These are phyloP conservation scores for Acanthaster planci DNA, from an alignment of 35 echinoderm and acorn worm species.

Conservation along the genomic window DNA sequence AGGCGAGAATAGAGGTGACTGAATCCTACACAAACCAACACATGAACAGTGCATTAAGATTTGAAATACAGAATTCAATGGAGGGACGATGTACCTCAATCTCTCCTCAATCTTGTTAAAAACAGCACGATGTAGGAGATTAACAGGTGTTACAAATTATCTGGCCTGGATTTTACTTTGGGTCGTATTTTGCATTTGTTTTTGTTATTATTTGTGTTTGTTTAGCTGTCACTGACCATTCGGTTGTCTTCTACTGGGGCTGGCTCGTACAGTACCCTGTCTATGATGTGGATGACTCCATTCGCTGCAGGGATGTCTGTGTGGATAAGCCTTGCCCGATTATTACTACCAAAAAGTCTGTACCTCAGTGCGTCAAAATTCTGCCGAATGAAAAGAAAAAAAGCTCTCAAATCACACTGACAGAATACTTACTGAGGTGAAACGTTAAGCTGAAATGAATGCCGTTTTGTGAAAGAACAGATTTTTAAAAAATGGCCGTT, in stretches of 20 bases:
- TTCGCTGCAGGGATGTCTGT: conserved; percentile 48
- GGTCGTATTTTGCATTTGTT: not conserved
- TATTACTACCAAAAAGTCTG: conserved; percentile 31
- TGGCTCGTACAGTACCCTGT: conserved; percentile 35
- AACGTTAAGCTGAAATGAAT: no score
- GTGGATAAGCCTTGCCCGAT: conserved; percentile 15
- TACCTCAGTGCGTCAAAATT: conserved; percentile 12
- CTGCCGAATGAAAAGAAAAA: not conserved
- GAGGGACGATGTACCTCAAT: no score
- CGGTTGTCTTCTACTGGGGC: not conserved
- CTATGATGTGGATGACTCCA: conserved; percentile 62
- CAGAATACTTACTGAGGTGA: no score
- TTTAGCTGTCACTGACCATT: not conserved
- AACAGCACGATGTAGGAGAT: no score
- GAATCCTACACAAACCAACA: not conserved
- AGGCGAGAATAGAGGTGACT: not conserved
- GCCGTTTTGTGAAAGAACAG: no score
- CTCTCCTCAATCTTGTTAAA: no score
- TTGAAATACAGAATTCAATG: no score
- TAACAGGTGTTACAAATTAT: no score
- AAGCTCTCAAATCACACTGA: no score
- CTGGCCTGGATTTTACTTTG: not conserved
- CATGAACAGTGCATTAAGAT: no score
- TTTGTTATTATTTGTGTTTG: not conserved
- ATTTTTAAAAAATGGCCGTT: no score